These are phyloP conservation scores for Serripes groenlandicus DNA, from an alignment of 2,888 invertebrate species.

Conservation along the genomic window DNA sequence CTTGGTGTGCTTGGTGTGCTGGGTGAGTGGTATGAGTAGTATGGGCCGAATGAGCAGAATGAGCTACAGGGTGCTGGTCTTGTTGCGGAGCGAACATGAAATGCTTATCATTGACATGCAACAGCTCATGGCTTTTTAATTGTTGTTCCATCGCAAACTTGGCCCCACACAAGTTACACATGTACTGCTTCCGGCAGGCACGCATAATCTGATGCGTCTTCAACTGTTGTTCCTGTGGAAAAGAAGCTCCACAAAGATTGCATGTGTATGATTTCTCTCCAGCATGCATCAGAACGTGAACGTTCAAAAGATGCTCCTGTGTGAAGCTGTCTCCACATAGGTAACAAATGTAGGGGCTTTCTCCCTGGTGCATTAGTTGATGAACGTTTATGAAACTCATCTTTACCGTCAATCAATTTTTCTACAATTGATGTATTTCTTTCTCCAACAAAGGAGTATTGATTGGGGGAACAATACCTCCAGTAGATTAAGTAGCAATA, in stretches of 20 bases:
- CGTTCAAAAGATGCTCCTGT: conserved; percentile 13
- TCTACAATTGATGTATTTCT: too few relatives aligned
- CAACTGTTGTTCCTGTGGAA: conserved; percentile 15
- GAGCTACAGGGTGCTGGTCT: not conserved
- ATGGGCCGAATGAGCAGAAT: too few relatives aligned
- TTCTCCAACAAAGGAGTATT: too few relatives aligned
- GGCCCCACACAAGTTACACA: not conserved
- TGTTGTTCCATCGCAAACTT: not conserved
- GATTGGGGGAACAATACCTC: too few relatives aligned
- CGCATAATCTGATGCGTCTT: conserved; percentile 17
- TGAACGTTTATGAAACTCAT: conserved; percentile 22
- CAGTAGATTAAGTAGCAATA: too few relatives aligned
- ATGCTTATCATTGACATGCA: not conserved
- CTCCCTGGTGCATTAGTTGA: conserved; percentile 11
- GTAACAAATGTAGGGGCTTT: conserved; percentile 15
- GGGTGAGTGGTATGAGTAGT: not conserved
- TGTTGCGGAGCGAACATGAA: conserved; percentile 9
- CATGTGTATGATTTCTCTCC: conserved; percentile 10
- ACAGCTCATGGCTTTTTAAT: not conserved
- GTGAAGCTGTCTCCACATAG: conserved; percentile 20
- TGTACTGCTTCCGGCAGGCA: conserved; percentile 8
- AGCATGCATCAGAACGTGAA: conserved; percentile 17
- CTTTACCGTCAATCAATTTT: too few relatives aligned
- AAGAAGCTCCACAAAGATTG: conserved; percentile 10
- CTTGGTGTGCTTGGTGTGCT: not conserved